These are phyloP conservation scores for Drosophila baimaii DNA, from an alignment of 1,140 invertebrate species.

Conservation along the genomic window DNA sequence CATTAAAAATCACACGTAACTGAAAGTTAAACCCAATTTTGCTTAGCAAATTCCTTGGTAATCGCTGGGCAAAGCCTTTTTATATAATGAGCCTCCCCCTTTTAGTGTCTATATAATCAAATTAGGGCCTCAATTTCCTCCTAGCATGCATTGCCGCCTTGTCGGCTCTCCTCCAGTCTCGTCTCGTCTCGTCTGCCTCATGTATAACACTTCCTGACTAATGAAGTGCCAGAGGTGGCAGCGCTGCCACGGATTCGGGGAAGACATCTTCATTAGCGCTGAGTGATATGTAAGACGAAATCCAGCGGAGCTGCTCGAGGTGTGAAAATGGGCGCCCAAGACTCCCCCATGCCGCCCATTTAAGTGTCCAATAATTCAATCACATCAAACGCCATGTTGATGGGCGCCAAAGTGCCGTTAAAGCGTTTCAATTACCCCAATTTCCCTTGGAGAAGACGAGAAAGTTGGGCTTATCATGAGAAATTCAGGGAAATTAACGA, in stretches of 20 bases:
- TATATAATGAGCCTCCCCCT: constrained; percentile 19
- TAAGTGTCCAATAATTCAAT: constrained; percentile 83
- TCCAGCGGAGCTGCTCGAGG: constrained; percentile 23
- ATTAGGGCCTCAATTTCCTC: constrained; percentile 45
- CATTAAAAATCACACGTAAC: neutral
- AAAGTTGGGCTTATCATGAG: constrained; percentile 54
- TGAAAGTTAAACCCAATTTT: constrained; percentile 2
- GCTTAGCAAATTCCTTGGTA: constrained; percentile 5
- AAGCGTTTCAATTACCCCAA: constrained; percentile 79
- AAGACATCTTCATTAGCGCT: constrained; percentile 74
- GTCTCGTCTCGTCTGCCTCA: constrained; percentile 25
- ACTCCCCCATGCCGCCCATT: constrained; percentile 65
- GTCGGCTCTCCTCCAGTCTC: neutral
- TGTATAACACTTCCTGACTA: constrained; percentile 78
- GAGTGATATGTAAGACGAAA: constrained; percentile 57
- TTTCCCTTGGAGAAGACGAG: constrained; percentile 49
- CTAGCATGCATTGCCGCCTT: constrained; percentile 22
- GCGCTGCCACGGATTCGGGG: constrained; percentile 41
- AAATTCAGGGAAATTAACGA: constrained; percentile 21
- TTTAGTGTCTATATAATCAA: constrained; percentile 51
- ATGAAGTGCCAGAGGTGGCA: constrained; percentile 59
- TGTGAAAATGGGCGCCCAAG: constrained; percentile 55
- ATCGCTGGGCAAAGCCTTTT: constrained; percentile 5
- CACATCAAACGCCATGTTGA: constrained; percentile 77
- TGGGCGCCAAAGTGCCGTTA: constrained; percentile 72